These are phyloP conservation scores for Hylaeus volcanicus DNA, from an alignment of 1,140 invertebrate species.

Conservation along the genomic window DNA sequence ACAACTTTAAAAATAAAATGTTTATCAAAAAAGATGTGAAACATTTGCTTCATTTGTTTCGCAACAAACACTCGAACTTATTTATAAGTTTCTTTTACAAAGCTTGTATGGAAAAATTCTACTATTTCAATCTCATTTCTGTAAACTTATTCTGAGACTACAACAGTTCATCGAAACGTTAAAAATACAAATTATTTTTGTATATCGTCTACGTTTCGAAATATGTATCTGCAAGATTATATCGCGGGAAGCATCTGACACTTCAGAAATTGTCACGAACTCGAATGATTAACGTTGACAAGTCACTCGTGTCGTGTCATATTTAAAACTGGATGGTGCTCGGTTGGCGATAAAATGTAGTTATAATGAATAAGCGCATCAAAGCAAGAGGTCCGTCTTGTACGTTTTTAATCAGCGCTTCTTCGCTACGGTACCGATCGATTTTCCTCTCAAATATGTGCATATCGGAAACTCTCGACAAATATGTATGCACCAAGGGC, in stretches of 20 bases:
- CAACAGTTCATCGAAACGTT: too few species aligned
- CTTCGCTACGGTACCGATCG: conserved; percentile 22
- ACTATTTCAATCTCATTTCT: too few species aligned
- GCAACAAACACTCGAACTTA: too few species aligned
- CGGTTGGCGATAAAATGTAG: background rate
- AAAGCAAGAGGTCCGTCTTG: conserved; percentile 8
- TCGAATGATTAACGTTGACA: background rate
- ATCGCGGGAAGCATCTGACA: background rate
- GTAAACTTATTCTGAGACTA: too few species aligned
- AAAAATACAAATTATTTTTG: too few species aligned
- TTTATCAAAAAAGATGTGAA: too few species aligned
- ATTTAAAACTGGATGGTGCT: background rate
- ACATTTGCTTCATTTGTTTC: too few species aligned
- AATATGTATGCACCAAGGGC: conserved; percentile 50
- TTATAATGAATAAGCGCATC: background rate
- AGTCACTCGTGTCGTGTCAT: background rate
- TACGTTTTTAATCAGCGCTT: conserved; percentile 10
- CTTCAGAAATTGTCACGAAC: background rate
- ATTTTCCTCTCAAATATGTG: conserved; percentile 44
- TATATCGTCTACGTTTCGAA: background rate
- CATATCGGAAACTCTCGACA: conserved; percentile 47
- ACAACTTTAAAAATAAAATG: too few species aligned
- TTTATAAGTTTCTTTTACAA: too few species aligned
- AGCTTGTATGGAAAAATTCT: too few species aligned
- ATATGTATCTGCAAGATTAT: background rate